Base-by-base conservation (phyloP, 2,797 vertebrate species). In the Chromobotia macracanthus region DNA sequence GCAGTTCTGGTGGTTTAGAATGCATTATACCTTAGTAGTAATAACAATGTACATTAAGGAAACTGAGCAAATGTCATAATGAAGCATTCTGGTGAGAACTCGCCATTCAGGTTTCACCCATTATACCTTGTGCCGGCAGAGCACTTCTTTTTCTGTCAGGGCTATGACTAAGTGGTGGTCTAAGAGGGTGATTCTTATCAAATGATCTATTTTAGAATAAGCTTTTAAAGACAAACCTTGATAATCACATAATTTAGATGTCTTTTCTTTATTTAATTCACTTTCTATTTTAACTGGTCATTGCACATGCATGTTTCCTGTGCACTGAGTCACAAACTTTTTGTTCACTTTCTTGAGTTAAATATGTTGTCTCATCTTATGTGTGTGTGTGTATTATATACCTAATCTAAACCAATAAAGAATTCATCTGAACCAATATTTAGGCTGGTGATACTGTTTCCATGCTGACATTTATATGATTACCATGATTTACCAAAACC, bases 161-260 rank as follows among this genome's bases (percentile, higher is more conserved):
- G 86, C 2, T 89, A 82, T 84, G 84, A n/a, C n/a, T 90, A 79
- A 86, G 81, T 84, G 81, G 89, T 84, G 83, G 84, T 85, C 87
- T 86, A 65, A 80, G 82, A 63, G 86, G 79, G 81, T 81, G 51
- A 90, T 90, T 89, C 83, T 90, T 84, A 85, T 88, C 80, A 90
- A 87, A 90, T 91, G 87, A 90, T 93, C 85, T 92, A 92, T 93
- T 93, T 93, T 92, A 94, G 89, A 91, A 89, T 89, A 89, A 88
- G 72, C 70, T 87, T 84, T 88, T 87, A 86, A 92, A 67, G 46
- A 44, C 38, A 76, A 60, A 60, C 63, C 77, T 64, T 68, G 60
- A 73, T 46, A 63, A 70, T 21, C 60, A 16, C 53, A 38, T 38
- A 50, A 63, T 11, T 41, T 28, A 74, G 67, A 65, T 65, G 70